Conservation (phyloP, 1,140 invertebrate genomes). For the Drosophila nannoptera region DNA sequence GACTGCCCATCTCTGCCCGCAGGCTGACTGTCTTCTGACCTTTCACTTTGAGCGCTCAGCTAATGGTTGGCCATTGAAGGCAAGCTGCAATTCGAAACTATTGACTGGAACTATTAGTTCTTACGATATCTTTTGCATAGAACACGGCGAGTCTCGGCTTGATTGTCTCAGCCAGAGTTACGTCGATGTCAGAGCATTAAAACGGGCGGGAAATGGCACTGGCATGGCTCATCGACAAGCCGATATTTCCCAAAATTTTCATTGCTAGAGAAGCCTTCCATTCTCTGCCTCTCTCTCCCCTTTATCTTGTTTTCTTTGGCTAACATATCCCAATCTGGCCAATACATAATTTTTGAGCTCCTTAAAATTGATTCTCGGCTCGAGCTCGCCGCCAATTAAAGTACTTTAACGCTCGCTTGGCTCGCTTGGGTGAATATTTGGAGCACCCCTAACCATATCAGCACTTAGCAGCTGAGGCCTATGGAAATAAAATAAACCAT, state of each 20-base stretch:
- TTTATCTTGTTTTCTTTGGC: too few relatives aligned
- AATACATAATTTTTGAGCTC: too few relatives aligned
- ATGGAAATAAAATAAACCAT: not conserved
- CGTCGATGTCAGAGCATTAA: too few relatives aligned
- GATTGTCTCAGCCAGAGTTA: not conserved
- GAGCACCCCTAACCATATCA: constrained; percentile 25
- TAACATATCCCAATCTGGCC: too few relatives aligned
- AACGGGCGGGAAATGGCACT: too few relatives aligned
- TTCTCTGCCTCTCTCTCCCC: too few relatives aligned
- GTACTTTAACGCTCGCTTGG: constrained; percentile 11
- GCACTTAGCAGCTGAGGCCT: not conserved
- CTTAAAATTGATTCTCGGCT: too few relatives aligned
- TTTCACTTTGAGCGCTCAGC: not conserved
- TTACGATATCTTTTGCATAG: not conserved
- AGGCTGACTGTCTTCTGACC: not conserved
- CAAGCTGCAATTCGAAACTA: not conserved
- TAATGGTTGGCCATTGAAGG: constrained; percentile 6
- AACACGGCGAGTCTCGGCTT: not conserved
- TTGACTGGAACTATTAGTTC: constrained; percentile 1
- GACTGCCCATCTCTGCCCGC: too few relatives aligned
- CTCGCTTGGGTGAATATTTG: constrained; percentile 40
- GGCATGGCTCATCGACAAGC: too few relatives aligned
- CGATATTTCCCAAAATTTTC: too few relatives aligned
- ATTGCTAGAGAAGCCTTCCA: too few relatives aligned
- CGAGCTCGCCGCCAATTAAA: not conserved